These are phyloP conservation scores for Melipona quadrifasciata DNA, from an alignment of 1,140 invertebrate species.

Conservation along the genomic window DNA sequence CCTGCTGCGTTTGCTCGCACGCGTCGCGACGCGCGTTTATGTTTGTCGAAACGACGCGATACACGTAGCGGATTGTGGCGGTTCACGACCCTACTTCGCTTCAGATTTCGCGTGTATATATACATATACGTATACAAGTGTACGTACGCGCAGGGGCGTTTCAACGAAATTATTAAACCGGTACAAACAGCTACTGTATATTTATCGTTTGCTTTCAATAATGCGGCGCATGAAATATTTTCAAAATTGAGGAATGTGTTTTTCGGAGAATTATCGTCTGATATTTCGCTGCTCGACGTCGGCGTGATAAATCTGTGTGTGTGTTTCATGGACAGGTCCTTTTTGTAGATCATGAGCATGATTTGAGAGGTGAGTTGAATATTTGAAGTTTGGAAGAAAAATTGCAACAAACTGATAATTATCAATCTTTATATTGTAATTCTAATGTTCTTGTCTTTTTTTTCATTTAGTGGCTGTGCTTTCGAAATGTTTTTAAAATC, in stretches of 20 bases:
- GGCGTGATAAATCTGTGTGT: not conserved
- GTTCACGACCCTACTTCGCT: not conserved
- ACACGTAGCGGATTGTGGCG: not conserved
- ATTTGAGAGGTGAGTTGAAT: not conserved
- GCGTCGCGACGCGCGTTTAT: not conserved
- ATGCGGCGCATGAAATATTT: not conserved
- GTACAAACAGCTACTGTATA: too few relatives aligned
- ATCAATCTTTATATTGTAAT: not conserved
- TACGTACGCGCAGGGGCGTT: too few relatives aligned
- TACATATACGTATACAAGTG: too few relatives aligned
- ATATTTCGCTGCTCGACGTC: not conserved
- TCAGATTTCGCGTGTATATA: not conserved
- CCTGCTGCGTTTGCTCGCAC: not conserved
- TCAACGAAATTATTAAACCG: not conserved
- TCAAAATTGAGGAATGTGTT: not conserved
- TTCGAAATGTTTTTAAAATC: too few relatives aligned
- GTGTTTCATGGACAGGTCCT: not conserved
- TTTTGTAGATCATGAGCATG: not conserved
- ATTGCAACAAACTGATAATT: not conserved
- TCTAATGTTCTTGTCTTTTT: not conserved
- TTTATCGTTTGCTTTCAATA: too few relatives aligned
- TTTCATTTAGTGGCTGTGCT: not conserved
- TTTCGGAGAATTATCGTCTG: accelerated
- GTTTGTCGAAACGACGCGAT: not conserved
- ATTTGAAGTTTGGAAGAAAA: not conserved